Conservation (phyloP, 30 jellyfish, hydroid and myxozoan species). For the Mastigias papua region DNA sequence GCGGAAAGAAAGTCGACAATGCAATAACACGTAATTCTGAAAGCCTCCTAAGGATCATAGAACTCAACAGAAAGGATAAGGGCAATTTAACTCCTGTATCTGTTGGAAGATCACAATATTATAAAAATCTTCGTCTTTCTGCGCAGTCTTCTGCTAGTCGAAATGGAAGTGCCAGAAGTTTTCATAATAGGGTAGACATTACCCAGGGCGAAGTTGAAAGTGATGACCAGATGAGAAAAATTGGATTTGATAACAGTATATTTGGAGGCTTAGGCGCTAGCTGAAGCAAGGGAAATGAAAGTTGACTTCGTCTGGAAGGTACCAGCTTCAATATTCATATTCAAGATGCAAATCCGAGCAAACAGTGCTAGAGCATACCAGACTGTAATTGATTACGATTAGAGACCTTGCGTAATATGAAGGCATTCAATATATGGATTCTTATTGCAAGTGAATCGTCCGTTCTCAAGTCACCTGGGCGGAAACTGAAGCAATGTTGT, state of each 20-base stretch:
- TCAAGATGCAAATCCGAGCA: too few species aligned
- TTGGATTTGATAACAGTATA: constrained; percentile 3
- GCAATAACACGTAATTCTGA: neutral
- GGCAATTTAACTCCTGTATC: neutral
- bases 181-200: too few species aligned
- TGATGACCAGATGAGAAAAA: neutral
- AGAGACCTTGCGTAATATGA: too few species aligned
- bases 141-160: neutral
- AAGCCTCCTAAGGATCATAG: neutral
- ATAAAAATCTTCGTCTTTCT: neutral
- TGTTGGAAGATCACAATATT: neutral
- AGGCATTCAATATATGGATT: too few species aligned
- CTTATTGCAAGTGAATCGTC: too few species aligned
- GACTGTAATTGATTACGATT: too few species aligned
- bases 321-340: too few species aligned
- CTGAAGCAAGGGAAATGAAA: neutral
- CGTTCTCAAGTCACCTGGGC: too few species aligned
- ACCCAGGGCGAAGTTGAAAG: neutral
- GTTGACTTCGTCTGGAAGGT: too few species aligned
- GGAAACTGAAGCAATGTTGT: too few species aligned
- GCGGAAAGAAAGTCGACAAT: neutral
- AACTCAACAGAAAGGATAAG: neutral
- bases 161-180: neutral
- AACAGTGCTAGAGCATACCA: too few species aligned
- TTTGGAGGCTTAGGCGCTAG: neutral